Conservation (phyloP, 37 sponge, comb jelly and placozoan genomes). For the Sycon ciliatum region DNA sequence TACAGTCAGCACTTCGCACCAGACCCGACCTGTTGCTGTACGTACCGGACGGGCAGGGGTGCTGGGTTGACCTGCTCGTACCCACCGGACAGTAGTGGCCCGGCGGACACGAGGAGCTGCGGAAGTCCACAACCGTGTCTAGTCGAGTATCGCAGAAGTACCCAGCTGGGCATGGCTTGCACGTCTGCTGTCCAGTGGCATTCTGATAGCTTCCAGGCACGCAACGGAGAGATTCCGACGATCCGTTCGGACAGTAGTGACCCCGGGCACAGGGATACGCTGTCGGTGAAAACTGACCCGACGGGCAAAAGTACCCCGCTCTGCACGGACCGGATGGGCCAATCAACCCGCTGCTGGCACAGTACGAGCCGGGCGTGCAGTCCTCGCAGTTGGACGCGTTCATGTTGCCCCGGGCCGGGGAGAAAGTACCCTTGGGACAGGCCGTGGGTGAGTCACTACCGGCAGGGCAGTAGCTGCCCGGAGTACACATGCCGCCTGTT, state of each 20-base stretch:
- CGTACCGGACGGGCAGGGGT: slow-evolving; percentile 28
- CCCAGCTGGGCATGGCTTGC: slow-evolving; percentile 29
- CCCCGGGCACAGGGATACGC: background rate
- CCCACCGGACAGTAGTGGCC: slow-evolving; percentile 31
- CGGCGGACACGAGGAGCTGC: background rate
- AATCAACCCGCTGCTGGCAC: slow-evolving; percentile 13
- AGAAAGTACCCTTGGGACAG: slow-evolving; percentile 16
- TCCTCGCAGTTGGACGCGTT: slow-evolving; percentile 20
- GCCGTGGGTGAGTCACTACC: slow-evolving; percentile 13
- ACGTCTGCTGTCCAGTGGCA: slow-evolving; percentile 12
- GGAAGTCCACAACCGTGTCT: background rate
- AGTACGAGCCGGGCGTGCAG: slow-evolving; percentile 30
- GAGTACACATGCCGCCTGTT: background rate
- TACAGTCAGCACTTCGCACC: slow-evolving; percentile 11
- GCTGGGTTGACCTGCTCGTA: background rate
- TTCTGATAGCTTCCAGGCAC: slow-evolving; percentile 23
- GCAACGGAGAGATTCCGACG: background rate
- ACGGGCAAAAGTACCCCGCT: slow-evolving; percentile 30
- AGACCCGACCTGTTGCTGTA: background rate
- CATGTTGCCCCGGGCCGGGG: background rate
- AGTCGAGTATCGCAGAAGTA: slow-evolving; percentile 25
- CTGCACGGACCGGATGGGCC: slow-evolving; percentile 19
- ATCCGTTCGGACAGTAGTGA: background rate
- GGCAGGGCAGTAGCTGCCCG: slow-evolving; percentile 22
- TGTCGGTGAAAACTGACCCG: slow-evolving; percentile 5